Conservation (phyloP, 2,888 invertebrate genomes). For the Dryomyza anilis region DNA sequence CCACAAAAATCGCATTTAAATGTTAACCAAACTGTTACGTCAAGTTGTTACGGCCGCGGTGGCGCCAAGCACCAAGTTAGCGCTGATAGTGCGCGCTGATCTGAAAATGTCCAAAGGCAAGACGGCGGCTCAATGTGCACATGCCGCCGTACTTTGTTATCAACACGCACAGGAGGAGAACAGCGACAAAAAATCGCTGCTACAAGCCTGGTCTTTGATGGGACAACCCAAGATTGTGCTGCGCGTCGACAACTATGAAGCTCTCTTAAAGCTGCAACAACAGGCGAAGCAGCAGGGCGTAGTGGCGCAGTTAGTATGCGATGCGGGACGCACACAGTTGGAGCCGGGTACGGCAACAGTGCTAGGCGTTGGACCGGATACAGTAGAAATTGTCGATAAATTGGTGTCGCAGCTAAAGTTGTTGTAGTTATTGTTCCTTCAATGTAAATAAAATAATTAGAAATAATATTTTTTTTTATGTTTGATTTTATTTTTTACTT, state of each 20-base stretch:
- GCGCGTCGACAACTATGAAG: conserved; percentile 64
- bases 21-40: conserved; percentile 34
- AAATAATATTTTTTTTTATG: background rate
- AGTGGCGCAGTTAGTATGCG: conserved; percentile 66
- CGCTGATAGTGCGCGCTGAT: conserved; percentile 76
- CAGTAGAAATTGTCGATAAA: conserved; percentile 64
- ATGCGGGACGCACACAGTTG: conserved; percentile 78
- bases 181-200: conserved; percentile 42
- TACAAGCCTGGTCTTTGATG: conserved; percentile 68
- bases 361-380: conserved; percentile 76
- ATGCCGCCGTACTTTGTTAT: conserved; percentile 76
- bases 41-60: conserved; percentile 6
- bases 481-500: conserved; percentile 1
- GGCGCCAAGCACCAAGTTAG: conserved; percentile 66
- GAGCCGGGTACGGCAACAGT: conserved; percentile 72
- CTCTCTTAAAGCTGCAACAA: conserved; percentile 63
- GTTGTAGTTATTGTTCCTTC: conserved; percentile 48
- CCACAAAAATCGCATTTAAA: conserved; percentile 9
- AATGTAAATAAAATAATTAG: background rate
- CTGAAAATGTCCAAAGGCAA: conserved; percentile 80
- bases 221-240: conserved; percentile 81
- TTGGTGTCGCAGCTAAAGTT: conserved; percentile 71
- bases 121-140: conserved; percentile 79
- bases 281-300: conserved; percentile 64
- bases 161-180: conserved; percentile 62